phyloP scores from a whole-genome alignment of 2,888 invertebrate species.

The Drosophila borborema region DNA sequence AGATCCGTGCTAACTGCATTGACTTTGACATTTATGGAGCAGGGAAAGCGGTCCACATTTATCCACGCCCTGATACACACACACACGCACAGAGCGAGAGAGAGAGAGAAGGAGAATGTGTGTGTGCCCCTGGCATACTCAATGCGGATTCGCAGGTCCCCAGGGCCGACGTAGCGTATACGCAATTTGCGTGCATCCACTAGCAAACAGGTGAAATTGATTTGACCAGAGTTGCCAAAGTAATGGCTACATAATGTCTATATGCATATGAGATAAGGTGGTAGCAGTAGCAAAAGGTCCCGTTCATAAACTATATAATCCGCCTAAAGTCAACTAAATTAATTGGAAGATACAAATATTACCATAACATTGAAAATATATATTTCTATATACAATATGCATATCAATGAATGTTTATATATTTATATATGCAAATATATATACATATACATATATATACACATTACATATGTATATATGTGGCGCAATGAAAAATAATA shows the following conservation, averaged over 20 bases:
- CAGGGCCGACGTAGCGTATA: slow-evolving; percentile 45
- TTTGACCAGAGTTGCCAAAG: slow-evolving; percentile 25
- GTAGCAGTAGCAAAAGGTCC: slow-evolving; percentile 8
- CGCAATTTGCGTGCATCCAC: slow-evolving; percentile 48
- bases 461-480: background rate
- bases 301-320: slow-evolving; percentile 22
- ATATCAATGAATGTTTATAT: background rate
- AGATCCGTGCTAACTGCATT: slow-evolving; percentile 67
- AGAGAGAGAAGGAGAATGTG: background rate
- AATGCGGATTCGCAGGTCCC: slow-evolving; percentile 40
- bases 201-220: slow-evolving; percentile 38
- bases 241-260: slow-evolving; percentile 32
- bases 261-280: slow-evolving; percentile 21
- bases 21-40: slow-evolving; percentile 76
- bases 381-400: too few species aligned
- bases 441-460: background rate
- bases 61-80: background rate
- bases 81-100: background rate
- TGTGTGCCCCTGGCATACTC: slow-evolving; percentile 37
- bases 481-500: too few species aligned
- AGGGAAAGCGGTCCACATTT: slow-evolving; percentile 7
- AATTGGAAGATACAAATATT: slow-evolving; percentile 7
- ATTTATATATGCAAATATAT: background rate
- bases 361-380: slow-evolving; percentile 1
- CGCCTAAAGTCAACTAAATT: slow-evolving; percentile 1